Percentiles rank a stretch among this genome's conserved stretches.
Evolutionary conservation across 2,888 invertebrate genomes (phyloP).

Genomic region (Erannis defoliaria): DNA sequence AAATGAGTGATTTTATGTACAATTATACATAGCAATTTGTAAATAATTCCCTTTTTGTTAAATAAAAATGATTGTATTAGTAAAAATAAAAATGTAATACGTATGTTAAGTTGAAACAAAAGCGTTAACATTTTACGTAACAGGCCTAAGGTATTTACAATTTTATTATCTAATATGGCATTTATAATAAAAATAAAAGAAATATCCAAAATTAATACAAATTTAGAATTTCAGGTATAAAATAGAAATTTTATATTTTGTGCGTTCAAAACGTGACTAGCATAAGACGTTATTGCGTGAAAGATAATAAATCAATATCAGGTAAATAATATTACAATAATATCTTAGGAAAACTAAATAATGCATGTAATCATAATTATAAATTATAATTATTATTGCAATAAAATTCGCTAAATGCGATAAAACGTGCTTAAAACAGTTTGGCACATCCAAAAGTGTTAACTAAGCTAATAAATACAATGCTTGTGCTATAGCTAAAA

Average conservation of each 20-base stretch:
- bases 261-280: slow-evolving; percentile 84
- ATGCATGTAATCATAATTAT: slow-evolving; percentile 64
- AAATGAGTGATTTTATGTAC: slow-evolving; percentile 71
- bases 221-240: slow-evolving; percentile 57
- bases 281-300: slow-evolving; percentile 85
- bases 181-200: slow-evolving; percentile 72
- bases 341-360: slow-evolving; percentile 69
- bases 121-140: slow-evolving; percentile 73
- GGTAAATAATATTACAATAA: slow-evolving; percentile 55
- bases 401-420: slow-evolving; percentile 74
- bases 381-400: slow-evolving; percentile 29
- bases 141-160: slow-evolving; percentile 76
- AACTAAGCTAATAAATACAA: slow-evolving; percentile 80
- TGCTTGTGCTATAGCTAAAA: slow-evolving; percentile 75
- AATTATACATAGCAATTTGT: slow-evolving; percentile 59
- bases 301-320: slow-evolving; percentile 57
- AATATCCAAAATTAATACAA: slow-evolving; percentile 53
- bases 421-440: slow-evolving; percentile 74
- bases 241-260: slow-evolving; percentile 70
- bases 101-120: slow-evolving; percentile 68
- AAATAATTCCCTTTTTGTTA: slow-evolving; percentile 52
- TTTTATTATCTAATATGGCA: slow-evolving; percentile 83
- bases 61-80: slow-evolving; percentile 41
- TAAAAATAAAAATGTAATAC: slow-evolving; percentile 76
- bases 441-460: slow-evolving; percentile 83